Evolutionary conservation across 2,888 invertebrate species (phyloP).

Genomic region (Ellobium chinense): DNA sequence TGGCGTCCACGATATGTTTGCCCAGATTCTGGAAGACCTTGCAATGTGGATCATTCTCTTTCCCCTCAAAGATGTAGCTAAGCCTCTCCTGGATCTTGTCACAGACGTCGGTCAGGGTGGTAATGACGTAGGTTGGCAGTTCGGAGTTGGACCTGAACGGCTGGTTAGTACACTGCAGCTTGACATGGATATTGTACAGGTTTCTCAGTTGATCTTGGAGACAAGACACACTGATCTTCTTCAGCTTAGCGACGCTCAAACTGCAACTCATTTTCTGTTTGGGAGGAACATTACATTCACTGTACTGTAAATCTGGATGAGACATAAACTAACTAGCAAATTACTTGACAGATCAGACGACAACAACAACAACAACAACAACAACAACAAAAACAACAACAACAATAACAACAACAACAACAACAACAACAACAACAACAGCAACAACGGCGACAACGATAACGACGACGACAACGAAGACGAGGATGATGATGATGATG

Average conservation of each 20-base stretch:
- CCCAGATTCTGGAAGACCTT: slow-evolving; percentile 39
- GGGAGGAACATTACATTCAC: too few relatives aligned
- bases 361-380: too few relatives aligned
- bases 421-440: too few relatives aligned
- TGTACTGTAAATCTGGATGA: too few relatives aligned
- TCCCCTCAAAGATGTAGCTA: slow-evolving; percentile 47
- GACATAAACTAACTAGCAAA: too few relatives aligned
- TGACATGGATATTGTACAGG: slow-evolving; percentile 57
- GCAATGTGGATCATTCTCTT: slow-evolving; percentile 31
- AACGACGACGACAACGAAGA: too few relatives aligned
- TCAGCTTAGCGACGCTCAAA: slow-evolving; percentile 54
- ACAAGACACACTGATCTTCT: slow-evolving; percentile 53
- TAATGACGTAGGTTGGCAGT: slow-evolving; percentile 47
- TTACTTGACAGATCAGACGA: too few relatives aligned
- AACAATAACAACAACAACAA: too few relatives aligned
- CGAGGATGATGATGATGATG: too few relatives aligned
- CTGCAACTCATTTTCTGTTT: slow-evolving; percentile 30
- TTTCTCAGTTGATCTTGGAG: slow-evolving; percentile 53
- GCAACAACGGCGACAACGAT: too few relatives aligned
- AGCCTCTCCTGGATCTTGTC: slow-evolving; percentile 47
- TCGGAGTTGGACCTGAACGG: slow-evolving; percentile 53
- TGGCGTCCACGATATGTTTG: slow-evolving; percentile 47
- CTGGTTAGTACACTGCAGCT: slow-evolving; percentile 45
- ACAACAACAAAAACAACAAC: too few relatives aligned
- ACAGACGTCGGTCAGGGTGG: slow-evolving; percentile 34